Conservation (phyloP, 2,113 vertebrate genomes). For the Camelus bactrianus region DNA sequence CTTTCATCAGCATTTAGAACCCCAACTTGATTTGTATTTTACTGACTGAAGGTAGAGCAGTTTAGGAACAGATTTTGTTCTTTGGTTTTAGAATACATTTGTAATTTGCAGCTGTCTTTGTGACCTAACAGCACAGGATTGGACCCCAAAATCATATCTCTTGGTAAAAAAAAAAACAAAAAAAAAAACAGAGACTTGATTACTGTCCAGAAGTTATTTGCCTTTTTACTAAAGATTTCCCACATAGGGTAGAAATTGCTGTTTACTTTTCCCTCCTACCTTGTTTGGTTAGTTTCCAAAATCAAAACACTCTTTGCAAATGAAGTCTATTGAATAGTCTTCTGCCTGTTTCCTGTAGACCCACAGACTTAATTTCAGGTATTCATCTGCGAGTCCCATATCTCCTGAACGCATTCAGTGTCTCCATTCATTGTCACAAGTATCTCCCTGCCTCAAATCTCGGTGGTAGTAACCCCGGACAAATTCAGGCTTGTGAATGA, state of each 20-base stretch:
- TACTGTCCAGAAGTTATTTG: background rate
- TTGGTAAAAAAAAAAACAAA: background rate
- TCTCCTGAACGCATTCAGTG: background rate
- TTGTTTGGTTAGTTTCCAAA: constrained; percentile 27
- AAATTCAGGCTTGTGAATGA: background rate
- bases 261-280: background rate
- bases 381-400: background rate
- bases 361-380: background rate
- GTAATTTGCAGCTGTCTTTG: background rate
- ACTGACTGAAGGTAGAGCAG: background rate
- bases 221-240: background rate
- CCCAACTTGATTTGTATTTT: background rate
- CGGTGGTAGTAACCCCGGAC: background rate
- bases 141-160: background rate
- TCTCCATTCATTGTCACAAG: background rate
- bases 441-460: background rate
- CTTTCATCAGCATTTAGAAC: background rate
- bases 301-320: constrained; percentile 11
- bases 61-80: background rate
- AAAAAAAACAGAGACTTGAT: background rate
- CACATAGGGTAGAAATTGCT: background rate
- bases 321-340: background rate
- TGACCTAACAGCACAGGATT: background rate
- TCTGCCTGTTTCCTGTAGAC: background rate
- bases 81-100: background rate